Base-by-base conservation (phyloP, 2,888 invertebrate species). In the Altica lythri region DNA sequence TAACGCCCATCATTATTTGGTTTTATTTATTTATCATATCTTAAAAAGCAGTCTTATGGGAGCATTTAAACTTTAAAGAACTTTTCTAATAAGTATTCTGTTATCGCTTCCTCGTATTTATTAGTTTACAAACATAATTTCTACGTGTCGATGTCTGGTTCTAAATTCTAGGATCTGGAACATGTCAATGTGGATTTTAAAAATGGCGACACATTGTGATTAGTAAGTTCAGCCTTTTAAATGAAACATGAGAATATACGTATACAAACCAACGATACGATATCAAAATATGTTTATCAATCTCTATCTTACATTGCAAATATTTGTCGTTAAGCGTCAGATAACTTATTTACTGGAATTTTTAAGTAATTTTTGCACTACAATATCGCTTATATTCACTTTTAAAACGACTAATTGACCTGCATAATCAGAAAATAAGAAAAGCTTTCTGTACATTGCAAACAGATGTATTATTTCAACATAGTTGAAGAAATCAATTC, bases 241-340 rank as follows among this genome's bases (percentile, higher is more conserved):
- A 57, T 57, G 55, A 57, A 60, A 60, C 43, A 60, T 50, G 60
- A 60, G 57, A 60, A 60, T 40, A 19, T 16, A 40, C 40, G 25
- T 8, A 25, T 10, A 40, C 22, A 40, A 22, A 22, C 29, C n/a
- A 44, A 59, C 53, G 42, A n/a, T 35, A 56, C 47, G 53, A 54
- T 59, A 59, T 56, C 59, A 51, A 51, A 47, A 53, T 53, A 43
- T 60, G 57, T 60, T 59, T 60, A 57, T 59, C 52, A 48, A 57
- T 45, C 40, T 60, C 55, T 56, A 55, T 60, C 60, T 60, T 60
- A 60, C 51, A 53, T 60, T 44, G 60, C 60, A 60, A 60, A 60
- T 60, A 60, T 60, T 60, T 60, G 57, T 55, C 52, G 55, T 50
- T 53, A 40, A 47, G 55, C 54, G 48, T 59, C 53, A 49, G 49